Evolutionary conservation across 1,140 invertebrate genomes (phyloP).

Genomic region (Megalopta genalis): DNA sequence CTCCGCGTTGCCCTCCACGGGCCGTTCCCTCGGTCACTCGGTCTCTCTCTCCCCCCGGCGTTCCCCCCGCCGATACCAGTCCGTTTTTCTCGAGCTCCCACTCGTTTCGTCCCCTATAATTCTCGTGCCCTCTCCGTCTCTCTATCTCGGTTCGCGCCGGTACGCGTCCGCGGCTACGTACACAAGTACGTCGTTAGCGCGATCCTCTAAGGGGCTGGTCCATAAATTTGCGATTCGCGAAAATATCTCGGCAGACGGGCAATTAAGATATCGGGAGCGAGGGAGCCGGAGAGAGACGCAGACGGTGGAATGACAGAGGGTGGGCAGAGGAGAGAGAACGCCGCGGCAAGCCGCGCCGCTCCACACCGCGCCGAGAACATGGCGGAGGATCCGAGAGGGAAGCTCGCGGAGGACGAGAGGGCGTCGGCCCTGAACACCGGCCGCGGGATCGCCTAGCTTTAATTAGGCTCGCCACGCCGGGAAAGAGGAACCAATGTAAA

Average conservation of each 20-base stretch:
- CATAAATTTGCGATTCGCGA: constrained; percentile 74
- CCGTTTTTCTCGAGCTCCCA: constrained; percentile 18
- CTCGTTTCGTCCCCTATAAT: constrained; percentile 12
- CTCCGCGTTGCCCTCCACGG: background rate
- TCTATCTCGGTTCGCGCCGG: constrained; percentile 17
- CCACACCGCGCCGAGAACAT: background rate
- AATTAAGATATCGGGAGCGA: constrained; percentile 72
- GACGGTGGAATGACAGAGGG: background rate
- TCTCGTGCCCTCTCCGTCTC: constrained; percentile 21
- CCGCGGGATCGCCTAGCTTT: constrained; percentile 59
- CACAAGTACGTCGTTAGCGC: constrained; percentile 63
- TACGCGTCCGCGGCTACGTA: constrained; percentile 48
- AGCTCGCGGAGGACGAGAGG: constrained; percentile 50
- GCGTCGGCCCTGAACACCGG: constrained; percentile 47
- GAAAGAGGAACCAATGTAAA: constrained; percentile 66
- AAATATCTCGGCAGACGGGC: constrained; percentile 70
- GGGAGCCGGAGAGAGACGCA: constrained; percentile 30
- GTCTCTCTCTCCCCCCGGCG: background rate
- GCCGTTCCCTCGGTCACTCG: too few species aligned
- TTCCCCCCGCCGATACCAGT: background rate
- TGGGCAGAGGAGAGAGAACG: background rate
- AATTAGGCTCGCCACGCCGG: constrained; percentile 63
- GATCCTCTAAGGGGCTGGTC: constrained; percentile 62
- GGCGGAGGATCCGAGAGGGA: constrained; percentile 5
- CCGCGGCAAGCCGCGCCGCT: background rate